Conservation (phyloP, 2,888 invertebrate genomes). For the Cerastis leucographa region DNA sequence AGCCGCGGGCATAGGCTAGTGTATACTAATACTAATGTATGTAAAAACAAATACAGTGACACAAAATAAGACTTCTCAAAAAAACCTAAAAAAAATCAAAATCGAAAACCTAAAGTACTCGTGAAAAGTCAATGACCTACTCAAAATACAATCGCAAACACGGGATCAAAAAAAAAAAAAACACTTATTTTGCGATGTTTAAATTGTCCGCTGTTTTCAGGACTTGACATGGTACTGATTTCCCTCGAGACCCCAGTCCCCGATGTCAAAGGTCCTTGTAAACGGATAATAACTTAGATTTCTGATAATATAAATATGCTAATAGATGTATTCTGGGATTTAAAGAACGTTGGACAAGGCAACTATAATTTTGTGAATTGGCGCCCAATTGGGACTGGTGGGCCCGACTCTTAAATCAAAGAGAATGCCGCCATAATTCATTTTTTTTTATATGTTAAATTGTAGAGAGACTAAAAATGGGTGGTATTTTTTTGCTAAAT, state of each 20-base stretch:
- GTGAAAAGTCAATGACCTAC: constrained; percentile 18
- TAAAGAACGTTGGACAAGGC: constrained; percentile 23
- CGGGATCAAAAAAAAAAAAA: constrained; percentile 31
- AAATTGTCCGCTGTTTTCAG: constrained; percentile 52
- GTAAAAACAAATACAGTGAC: background rate
- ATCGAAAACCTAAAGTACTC: background rate
- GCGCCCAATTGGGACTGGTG: constrained; percentile 31
- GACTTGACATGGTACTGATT: constrained; percentile 55
- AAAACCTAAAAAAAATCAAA: background rate
- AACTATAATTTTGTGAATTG: constrained; percentile 34
- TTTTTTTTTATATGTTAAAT: constrained; percentile 23
- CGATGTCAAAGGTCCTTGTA: constrained; percentile 46
- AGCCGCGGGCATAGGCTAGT: no score
- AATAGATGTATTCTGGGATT: constrained; percentile 39
- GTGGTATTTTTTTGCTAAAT: background rate
- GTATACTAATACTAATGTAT: no score
- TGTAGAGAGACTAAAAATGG: constrained; percentile 12
- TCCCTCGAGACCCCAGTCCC: constrained; percentile 55
- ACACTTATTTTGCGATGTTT: constrained; percentile 49
- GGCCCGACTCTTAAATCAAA: constrained; percentile 31
- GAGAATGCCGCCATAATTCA: constrained; percentile 6
- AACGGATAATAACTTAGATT: constrained; percentile 49
- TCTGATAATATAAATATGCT: constrained; percentile 52
- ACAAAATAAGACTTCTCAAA: background rate
- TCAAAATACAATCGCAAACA: constrained; percentile 19